Conservation (phyloP, 2,113 vertebrate species). For the Peromyscus maniculatus region DNA sequence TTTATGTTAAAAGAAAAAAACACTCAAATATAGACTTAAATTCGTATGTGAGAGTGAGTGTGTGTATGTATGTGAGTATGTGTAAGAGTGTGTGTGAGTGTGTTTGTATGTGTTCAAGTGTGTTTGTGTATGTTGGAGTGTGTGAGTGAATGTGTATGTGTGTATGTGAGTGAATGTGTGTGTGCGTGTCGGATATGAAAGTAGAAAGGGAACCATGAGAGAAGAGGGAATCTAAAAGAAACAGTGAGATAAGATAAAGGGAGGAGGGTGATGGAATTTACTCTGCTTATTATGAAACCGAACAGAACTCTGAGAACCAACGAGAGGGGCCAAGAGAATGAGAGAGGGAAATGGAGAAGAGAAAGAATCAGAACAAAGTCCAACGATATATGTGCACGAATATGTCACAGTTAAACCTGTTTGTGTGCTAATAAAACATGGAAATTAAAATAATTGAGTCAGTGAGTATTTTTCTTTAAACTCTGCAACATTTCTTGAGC, state of each 20-base stretch:
- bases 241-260: background rate
- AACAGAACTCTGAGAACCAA: background rate
- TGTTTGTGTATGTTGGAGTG: accelerated
- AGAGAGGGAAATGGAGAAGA: no score
- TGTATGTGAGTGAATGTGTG: background rate
- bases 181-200: background rate
- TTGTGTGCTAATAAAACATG: background rate
- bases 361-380: background rate
- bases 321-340: background rate
- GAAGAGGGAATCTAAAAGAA: background rate
- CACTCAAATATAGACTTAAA: background rate
- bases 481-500: background rate
- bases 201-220: background rate
- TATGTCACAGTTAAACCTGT: background rate
- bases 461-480: background rate
- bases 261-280: background rate
- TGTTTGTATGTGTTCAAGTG: background rate
- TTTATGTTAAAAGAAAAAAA: background rate
- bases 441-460: background rate
- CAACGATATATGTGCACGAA: background rate
- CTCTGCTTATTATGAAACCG: background rate
- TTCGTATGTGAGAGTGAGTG: background rate
- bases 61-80: background rate
- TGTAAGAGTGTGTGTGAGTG: accelerated
- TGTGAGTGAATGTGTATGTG: background rate